Base-by-base conservation (phyloP, 2,113 vertebrate species). In the Anoura caudifer region DNA sequence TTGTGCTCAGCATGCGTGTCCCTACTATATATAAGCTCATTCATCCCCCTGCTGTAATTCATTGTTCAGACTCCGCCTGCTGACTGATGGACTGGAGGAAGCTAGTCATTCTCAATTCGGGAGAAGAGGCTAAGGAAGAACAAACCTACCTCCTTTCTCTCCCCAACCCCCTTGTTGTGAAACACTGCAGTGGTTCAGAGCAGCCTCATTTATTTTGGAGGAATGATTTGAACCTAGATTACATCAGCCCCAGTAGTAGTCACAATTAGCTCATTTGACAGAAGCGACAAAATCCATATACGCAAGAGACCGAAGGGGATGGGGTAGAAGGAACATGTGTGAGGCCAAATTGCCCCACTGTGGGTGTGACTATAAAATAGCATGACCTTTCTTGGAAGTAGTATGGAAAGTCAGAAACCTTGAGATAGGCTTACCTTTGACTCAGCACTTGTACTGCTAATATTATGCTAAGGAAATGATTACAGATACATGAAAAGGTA, bases 81-180 rank as follows among this genome's bases (percentile, higher is more conserved):
- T 59, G 86, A 52, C 3, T 56, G 69, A 52, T n/a, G 45, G 16
- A 26, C 52, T 73, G 16, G 36, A 83, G 73, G 75, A 70, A 96
- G 76, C 92, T 81, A 85, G 72, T 63, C 67, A 90, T 97, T 90
- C 80, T 89, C 65, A 38, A 43, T 95, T 95, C 70, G 93, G 81
- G 73, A 72, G 70, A 76, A 73, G 81, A 52, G 41, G 10, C 83
- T 72, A 17, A 56, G 13, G n/a, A 16, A 80, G 52, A 79, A 61
- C 47, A 96, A 80, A 84, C 56, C 43, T 28, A 41, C 65, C 54
- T 79, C 67, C 61, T n/a, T 67, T 50, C 38, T 50, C 67, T 88
- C 72, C 80, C 73, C 73, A 41, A 45, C 19, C 2, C 5, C 56
- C 82, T 92, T 92, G 33, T 83, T 82, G 50, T 54, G 11, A 50